A percentile compares a stretch with the other conserved stretches of the same genome.
phyloP scores from a whole-genome alignment of 2,113 vertebrate genomes.

The Esox niger region DNA sequence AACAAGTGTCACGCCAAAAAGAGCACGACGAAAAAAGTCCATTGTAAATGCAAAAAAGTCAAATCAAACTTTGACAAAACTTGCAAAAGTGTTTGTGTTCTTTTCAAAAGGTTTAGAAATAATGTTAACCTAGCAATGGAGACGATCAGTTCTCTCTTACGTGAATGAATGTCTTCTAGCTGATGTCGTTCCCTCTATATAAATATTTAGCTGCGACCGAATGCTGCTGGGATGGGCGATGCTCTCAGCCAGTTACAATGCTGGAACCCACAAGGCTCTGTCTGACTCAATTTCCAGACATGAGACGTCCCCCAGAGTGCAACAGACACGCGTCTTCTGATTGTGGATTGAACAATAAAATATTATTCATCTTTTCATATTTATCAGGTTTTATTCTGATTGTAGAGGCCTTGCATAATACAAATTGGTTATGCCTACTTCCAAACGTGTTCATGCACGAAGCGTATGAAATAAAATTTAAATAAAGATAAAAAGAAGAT shows the following conservation, averaged over 20 bases:
- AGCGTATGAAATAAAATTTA: too few relatives aligned
- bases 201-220: conserved; percentile 76
- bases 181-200: conserved; percentile 75
- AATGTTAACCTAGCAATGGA: conserved; percentile 34
- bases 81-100: conserved; percentile 10
- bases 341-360: too few relatives aligned
- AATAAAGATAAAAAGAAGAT: too few relatives aligned
- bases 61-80: conserved; percentile 12
- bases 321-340: conserved; percentile 22
- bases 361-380: too few relatives aligned
- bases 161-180: conserved; percentile 76
- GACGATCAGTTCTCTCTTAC: conserved; percentile 41
- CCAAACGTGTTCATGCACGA: too few relatives aligned
- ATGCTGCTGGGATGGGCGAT: conserved; percentile 78
- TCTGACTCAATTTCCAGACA: conserved; percentile 76
- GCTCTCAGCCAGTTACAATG: conserved; percentile 74
- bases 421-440: too few relatives aligned
- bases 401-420: too few relatives aligned
- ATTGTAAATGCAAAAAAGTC: conserved; percentile 46
- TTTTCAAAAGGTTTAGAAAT: conserved; percentile 33
- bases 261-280: conserved; percentile 66
- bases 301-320: conserved; percentile 59
- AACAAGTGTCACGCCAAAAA: conserved; percentile 57
- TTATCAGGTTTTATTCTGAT: too few relatives aligned
- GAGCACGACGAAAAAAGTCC: conserved; percentile 45